Evolutionary conservation across 2,888 invertebrate genomes (phyloP).

Genomic region (Trilocha varians): DNA sequence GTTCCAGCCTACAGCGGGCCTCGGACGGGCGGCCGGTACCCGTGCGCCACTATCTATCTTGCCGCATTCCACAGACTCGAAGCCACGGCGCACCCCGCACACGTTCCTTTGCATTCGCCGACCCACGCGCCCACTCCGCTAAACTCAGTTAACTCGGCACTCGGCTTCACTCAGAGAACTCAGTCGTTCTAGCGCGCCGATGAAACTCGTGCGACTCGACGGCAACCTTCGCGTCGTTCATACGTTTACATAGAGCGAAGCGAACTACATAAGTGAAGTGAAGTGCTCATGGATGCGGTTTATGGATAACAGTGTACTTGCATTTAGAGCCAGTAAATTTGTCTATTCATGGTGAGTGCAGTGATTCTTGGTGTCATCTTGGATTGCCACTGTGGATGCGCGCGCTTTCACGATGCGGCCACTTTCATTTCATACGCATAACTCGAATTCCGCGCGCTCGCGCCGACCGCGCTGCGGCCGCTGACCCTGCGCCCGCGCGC

Average conservation of each 20-base stretch:
- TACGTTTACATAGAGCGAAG: slow-evolving; percentile 43
- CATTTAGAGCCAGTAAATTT: slow-evolving; percentile 55
- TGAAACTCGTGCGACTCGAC: slow-evolving; percentile 39
- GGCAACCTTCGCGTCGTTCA: slow-evolving; percentile 27
- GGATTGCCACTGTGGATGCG: slow-evolving; percentile 52
- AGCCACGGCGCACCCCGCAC: slow-evolving; percentile 64
- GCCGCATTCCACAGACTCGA: slow-evolving; percentile 64
- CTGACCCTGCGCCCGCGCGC: slow-evolving; percentile 72
- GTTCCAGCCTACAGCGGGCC: slow-evolving; percentile 40
- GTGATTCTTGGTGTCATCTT: slow-evolving; percentile 31
- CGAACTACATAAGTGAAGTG: slow-evolving; percentile 52
- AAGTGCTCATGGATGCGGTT: slow-evolving; percentile 68
- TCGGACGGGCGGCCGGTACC: slow-evolving; percentile 22
- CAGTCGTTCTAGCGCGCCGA: slow-evolving; percentile 60
- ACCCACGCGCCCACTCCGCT: slow-evolving; percentile 80
- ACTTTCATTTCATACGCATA: slow-evolving; percentile 74
- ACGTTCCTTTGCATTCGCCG: slow-evolving; percentile 71
- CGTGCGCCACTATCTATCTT: slow-evolving; percentile 38
- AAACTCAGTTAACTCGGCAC: slow-evolving; percentile 24
- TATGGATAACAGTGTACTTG: slow-evolving; percentile 50
- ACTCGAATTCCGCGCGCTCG: slow-evolving; percentile 68
- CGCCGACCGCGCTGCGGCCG: slow-evolving; percentile 62
- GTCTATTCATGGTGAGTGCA: slow-evolving; percentile 65
- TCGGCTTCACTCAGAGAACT: too few species aligned
- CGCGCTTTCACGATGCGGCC: slow-evolving; percentile 72